These are phyloP conservation scores for Thereva nobilitata DNA, from an alignment of 2,888 invertebrate species.

Conservation along the genomic window DNA sequence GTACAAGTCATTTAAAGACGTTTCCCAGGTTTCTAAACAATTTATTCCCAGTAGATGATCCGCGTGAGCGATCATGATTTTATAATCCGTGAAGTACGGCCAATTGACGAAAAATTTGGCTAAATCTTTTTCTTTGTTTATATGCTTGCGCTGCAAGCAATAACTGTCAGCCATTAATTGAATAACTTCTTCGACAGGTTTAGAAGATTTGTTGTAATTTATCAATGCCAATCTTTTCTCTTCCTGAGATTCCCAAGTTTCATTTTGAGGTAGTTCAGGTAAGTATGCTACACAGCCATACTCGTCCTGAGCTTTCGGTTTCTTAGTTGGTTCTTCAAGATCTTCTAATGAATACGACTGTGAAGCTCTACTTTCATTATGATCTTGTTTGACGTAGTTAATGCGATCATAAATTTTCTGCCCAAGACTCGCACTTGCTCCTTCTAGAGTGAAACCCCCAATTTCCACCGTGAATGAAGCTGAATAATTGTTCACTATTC, in stretches of 20 bases:
- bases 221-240: constrained; percentile 8
- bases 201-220: neutral
- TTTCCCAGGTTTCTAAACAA: no score
- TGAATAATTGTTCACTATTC: constrained; percentile 10
- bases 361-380: no score
- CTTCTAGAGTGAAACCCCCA: constrained; percentile 4
- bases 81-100: no score
- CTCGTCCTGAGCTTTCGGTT: constrained; percentile 1
- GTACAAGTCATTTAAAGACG: no score
- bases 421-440: constrained; percentile 10
- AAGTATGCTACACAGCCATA: constrained; percentile 7
- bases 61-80: no score
- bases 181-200: constrained; percentile 10
- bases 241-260: constrained; percentile 10
- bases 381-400: constrained; percentile 7
- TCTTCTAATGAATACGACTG: no score
- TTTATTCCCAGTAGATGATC: no score
- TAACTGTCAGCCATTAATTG: constrained; percentile 4
- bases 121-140: neutral
- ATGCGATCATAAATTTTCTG: constrained; percentile 5
- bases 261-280: constrained; percentile 10
- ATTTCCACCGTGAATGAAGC: constrained; percentile 6
- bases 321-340: no score
- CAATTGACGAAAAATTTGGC: no score
- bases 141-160: constrained; percentile 8